Conservation (phyloP, 2,888 invertebrate genomes). For the Oasisia sp. region DNA sequence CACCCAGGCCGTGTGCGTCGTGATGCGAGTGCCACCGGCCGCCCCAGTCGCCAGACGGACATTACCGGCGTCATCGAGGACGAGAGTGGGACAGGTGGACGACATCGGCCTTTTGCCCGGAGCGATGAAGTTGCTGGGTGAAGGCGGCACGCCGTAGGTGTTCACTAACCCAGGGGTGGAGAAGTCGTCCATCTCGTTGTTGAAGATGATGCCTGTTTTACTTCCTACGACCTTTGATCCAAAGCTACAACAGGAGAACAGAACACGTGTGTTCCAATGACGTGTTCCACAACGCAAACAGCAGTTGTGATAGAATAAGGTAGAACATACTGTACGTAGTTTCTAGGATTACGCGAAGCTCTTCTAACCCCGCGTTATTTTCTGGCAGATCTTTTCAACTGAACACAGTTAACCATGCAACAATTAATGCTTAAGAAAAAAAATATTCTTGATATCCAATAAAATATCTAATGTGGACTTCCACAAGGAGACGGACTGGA, state of each 20-base stretch:
- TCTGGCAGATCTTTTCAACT: too few species aligned
- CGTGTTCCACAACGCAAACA: too few species aligned
- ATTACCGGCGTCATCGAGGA: constrained; percentile 76
- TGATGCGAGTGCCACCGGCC: constrained; percentile 91
- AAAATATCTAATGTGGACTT: too few species aligned
- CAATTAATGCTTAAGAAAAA: too few species aligned
- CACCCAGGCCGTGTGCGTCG: constrained; percentile 75
- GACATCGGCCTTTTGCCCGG: constrained; percentile 88
- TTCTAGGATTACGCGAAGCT: too few species aligned
- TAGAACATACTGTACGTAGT: too few species aligned
- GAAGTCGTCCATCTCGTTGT: constrained; percentile 93
- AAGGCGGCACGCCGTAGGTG: constrained; percentile 71
- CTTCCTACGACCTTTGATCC: constrained; percentile 73
- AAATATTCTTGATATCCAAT: too few species aligned
- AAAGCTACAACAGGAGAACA: constrained; percentile 73
- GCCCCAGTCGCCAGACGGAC: constrained; percentile 81
- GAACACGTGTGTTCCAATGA: too few species aligned
- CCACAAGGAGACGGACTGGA: too few species aligned
- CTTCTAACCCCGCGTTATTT: too few species aligned
- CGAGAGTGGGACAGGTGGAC: constrained; percentile 88
- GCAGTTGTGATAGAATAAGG: too few species aligned
- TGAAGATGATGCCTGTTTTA: constrained; percentile 83
- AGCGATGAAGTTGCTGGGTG: constrained; percentile 83
- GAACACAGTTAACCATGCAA: too few species aligned
- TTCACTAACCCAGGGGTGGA: constrained; percentile 69